A percentile compares a stretch with the other conserved stretches of the same genome.
These are phyloP conservation scores for Glossosoma conforme DNA, from an alignment of 1,140 invertebrate genomes.

Conservation along the genomic window DNA sequence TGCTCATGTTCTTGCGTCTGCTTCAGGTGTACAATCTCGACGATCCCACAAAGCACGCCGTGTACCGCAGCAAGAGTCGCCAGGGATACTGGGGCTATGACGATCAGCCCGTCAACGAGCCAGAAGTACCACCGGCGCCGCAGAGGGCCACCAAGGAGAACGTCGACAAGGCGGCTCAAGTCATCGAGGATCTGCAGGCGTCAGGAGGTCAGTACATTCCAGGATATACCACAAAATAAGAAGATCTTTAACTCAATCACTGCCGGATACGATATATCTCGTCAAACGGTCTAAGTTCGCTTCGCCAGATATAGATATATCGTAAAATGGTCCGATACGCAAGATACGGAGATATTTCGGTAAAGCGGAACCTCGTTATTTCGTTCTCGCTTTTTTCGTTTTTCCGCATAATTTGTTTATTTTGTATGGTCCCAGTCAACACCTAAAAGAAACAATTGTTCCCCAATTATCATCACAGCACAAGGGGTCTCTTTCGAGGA, in stretches of 20 bases:
- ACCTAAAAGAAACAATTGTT: too few species aligned
- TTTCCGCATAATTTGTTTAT: too few species aligned
- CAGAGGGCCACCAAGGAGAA: conserved; percentile 50
- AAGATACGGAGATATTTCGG: too few species aligned
- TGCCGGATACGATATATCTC: not conserved
- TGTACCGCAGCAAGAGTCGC: conserved; percentile 18
- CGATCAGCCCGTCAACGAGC: conserved; percentile 14
- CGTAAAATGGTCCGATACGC: too few species aligned
- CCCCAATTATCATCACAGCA: too few species aligned
- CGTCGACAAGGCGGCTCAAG: conserved; percentile 52
- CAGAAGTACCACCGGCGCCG: conserved; percentile 38
- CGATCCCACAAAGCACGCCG: conserved; percentile 34
- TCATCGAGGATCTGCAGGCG: conserved; percentile 51
- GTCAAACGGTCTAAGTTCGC: not conserved
- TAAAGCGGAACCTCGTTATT: too few species aligned
- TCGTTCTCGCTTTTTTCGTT: too few species aligned
- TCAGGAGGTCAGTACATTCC: conserved; percentile 43
- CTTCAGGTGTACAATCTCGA: conserved; percentile 42
- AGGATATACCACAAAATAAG: not conserved
- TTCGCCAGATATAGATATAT: too few species aligned
- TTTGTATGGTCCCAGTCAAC: too few species aligned
- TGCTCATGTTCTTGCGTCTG: not conserved
- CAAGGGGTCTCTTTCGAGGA: too few species aligned
- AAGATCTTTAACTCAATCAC: not conserved
- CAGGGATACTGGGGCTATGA: conserved; percentile 31